These are phyloP conservation scores for Pemphigus obesinymphae DNA, from an alignment of 1,140 invertebrate species.

Conservation along the genomic window DNA sequence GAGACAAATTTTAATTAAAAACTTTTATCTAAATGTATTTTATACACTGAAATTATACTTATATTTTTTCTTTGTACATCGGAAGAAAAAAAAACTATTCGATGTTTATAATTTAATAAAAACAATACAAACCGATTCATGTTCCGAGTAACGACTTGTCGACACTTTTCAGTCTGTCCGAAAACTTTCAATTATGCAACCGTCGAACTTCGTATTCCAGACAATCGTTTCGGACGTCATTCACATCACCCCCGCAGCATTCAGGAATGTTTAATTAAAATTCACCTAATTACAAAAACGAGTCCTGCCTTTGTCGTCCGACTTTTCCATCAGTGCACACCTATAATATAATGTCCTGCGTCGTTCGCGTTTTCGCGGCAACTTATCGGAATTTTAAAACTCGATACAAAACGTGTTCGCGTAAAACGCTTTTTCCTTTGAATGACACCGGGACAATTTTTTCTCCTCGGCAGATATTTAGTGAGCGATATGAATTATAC, in stretches of 20 bases:
- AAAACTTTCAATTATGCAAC: slow-evolving; percentile 36
- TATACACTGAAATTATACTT: not conserved
- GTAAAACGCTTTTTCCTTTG: not conserved
- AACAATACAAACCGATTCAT: slow-evolving; percentile 14
- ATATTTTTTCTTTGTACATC: not conserved
- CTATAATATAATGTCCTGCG: not conserved
- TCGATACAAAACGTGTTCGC: not conserved
- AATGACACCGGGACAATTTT: not conserved
- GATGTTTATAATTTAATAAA: not conserved
- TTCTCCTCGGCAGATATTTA: too few relatives aligned
- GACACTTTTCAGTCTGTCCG: slow-evolving; percentile 7
- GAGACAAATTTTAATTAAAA: slow-evolving; percentile 25
- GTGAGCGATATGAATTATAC: not conserved
- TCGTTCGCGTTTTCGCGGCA: not conserved
- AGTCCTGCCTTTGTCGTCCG: not conserved
- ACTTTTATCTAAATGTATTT: not conserved
- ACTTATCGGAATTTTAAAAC: slow-evolving; percentile 24
- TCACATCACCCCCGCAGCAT: slow-evolving; percentile 4
- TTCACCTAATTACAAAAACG: slow-evolving; percentile 39
- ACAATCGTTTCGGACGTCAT: slow-evolving; percentile 36
- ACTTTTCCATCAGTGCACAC: slow-evolving; percentile 5
- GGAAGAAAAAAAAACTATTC: not conserved
- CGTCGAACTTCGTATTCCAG: slow-evolving; percentile 31
- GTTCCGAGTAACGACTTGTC: not conserved
- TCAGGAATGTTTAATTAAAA: slow-evolving; percentile 41